Base-by-base conservation (phyloP, 1,140 invertebrate species). In the Potamilus streckersoni region DNA sequence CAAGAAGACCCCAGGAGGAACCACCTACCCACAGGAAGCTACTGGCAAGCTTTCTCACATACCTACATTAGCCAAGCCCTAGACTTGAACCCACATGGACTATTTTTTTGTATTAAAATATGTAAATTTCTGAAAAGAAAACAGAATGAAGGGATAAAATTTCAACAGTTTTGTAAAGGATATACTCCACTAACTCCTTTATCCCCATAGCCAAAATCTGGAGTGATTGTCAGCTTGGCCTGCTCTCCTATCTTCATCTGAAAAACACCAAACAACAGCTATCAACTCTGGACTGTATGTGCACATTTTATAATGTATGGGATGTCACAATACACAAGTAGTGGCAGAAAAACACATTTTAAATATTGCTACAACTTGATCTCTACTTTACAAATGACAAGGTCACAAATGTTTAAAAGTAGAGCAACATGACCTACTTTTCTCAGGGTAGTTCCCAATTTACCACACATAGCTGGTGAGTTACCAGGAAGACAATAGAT, bases 211-310 rank as follows among this genome's bases (percentile, higher is more conserved):
- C 95, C 97, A 91, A 96, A 98, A 78, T 97, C 93, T 1, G 96
- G 92, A 70, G 93, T 93, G 91, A 96, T 97, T 3, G 93, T 96
- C 49, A 99, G 89, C 55, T 93, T 90, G 62, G 94, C 93, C 56
- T 93, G 90, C 90, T 99, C 97, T 0, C 96, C 95, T 82, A 94
- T 94, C 89, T 95, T 95, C 98, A 99, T 99, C 1, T 95, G 95
- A 0, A 94, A 80, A 70, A 71, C 23, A 65, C 57, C 68, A 74
- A 49, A 0, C 0, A 0, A 6, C 38, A 49, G 6, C 6, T 0
- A 49, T 11, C 0, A 49, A 49, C 38, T 49, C 6, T 49, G 38
- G 38, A 49, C 6, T 49, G 38, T 49, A 11, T 49, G 38, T 11
- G 11, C 38, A 49, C 11, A 11, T 49, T 49, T 49, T 49, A 49